Evolutionary conservation across 2,113 vertebrate species (phyloP).

Genomic region (Grallaria varia): DNA sequence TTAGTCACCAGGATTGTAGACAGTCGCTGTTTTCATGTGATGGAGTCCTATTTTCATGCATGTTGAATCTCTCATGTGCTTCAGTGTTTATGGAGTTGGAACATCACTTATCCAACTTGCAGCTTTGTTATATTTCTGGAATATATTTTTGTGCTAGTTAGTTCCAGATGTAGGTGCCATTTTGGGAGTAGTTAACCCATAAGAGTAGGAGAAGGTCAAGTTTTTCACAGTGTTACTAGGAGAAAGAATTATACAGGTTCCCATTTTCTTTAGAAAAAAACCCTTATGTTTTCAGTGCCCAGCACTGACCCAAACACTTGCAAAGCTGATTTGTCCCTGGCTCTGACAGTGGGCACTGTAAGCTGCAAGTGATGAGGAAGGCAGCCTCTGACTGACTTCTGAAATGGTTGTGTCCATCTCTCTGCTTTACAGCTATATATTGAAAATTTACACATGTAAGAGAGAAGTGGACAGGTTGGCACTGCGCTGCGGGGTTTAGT

Average conservation of each 20-base stretch:
- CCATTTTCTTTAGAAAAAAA: background rate
- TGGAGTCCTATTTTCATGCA: background rate
- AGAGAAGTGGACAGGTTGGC: background rate
- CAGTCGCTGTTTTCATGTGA: background rate
- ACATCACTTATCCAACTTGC: background rate
- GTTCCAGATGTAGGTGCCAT: background rate
- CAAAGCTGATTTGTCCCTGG: background rate
- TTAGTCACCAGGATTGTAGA: background rate
- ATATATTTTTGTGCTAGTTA: background rate
- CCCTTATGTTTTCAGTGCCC: background rate
- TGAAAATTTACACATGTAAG: accelerated
- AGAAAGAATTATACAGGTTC: background rate
- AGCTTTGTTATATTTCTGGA: background rate
- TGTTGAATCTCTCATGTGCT: accelerated
- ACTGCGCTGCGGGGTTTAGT: background rate
- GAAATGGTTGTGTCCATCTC: background rate
- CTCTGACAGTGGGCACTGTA: accelerated
- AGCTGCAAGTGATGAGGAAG: background rate
- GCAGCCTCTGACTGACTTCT: background rate
- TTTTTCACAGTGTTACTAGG: background rate
- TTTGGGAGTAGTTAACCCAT: background rate
- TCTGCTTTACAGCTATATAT: background rate
- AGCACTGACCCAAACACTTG: background rate
- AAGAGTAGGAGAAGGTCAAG: background rate
- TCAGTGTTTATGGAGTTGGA: background rate